A percentile compares a stretch with the other conserved stretches of the same genome.
These are phyloP conservation scores for Nebria ingens DNA, from an alignment of 1,140 invertebrate genomes.

Conservation along the genomic window DNA sequence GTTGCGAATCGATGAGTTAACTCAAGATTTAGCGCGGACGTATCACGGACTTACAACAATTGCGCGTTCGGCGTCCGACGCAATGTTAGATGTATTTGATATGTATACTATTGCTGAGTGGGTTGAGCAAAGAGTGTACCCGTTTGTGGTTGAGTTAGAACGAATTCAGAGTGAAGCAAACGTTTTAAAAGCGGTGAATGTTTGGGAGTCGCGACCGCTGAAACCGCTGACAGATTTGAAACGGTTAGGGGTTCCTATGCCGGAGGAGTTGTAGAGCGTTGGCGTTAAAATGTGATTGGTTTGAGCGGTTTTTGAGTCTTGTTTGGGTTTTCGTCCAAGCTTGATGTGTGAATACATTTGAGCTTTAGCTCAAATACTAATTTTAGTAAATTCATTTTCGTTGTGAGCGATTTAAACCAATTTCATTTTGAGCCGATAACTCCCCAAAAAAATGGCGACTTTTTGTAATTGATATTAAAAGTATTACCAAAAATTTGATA, in stretches of 20 bases:
- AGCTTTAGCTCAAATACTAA: too few species aligned
- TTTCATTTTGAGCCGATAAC: too few species aligned
- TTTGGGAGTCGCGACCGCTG: constrained; percentile 30
- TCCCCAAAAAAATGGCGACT: too few species aligned
- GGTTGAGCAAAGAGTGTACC: constrained; percentile 48
- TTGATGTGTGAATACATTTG: too few species aligned
- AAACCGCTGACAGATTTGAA: constrained; percentile 33
- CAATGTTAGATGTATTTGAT: constrained; percentile 56
- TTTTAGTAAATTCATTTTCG: too few species aligned
- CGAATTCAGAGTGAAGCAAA: constrained; percentile 35
- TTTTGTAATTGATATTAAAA: too few species aligned
- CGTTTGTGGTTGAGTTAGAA: constrained; percentile 37
- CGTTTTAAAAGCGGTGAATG: constrained; percentile 27
- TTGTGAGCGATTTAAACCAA: too few species aligned
- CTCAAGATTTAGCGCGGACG: constrained; percentile 45
- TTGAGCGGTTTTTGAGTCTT: too few species aligned
- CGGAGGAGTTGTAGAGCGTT: constrained; percentile 11
- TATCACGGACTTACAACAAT: constrained; percentile 44
- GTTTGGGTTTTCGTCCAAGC: too few species aligned
- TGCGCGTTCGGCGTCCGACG: constrained; percentile 46
- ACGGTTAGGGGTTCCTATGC: constrained; percentile 25
- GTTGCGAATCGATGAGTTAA: constrained; percentile 51
- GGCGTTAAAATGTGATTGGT: too few species aligned
- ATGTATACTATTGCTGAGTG: constrained; percentile 58
- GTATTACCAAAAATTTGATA: too few species aligned